These are phyloP conservation scores for Drosophila ficusphila DNA, from an alignment of 1,140 invertebrate genomes.

Conservation along the genomic window DNA sequence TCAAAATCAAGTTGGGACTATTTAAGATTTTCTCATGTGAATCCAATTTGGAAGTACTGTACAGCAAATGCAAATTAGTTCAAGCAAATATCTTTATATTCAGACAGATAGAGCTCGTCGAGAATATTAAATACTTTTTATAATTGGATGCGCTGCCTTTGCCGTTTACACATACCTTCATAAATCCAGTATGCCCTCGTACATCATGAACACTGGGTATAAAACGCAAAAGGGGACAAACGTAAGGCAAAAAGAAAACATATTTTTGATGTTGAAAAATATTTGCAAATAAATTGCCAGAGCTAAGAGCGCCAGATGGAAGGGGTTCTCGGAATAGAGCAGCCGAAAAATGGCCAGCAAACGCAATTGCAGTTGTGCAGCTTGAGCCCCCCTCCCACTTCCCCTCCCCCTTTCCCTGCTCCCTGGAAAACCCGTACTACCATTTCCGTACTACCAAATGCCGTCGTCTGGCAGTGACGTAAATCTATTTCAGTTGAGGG, in stretches of 20 bases:
- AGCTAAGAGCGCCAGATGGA: slow-evolving; percentile 37
- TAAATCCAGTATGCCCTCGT: not conserved
- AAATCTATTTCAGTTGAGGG: slow-evolving; percentile 82
- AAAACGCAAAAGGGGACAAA: slow-evolving; percentile 21
- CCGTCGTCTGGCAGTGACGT: slow-evolving; percentile 74
- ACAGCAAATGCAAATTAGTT: no score
- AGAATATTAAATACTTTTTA: not conserved
- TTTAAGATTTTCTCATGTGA: no score
- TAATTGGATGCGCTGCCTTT: not conserved
- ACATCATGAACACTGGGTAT: slow-evolving; percentile 4
- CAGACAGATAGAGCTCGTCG: not conserved
- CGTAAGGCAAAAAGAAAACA: slow-evolving; percentile 31
- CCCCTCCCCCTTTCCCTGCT: not conserved
- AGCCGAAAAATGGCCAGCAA: slow-evolving; percentile 71
- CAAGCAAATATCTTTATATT: not conserved
- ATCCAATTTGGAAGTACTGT: no score
- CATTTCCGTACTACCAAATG: slow-evolving; percentile 8
- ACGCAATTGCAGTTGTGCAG: slow-evolving; percentile 48
- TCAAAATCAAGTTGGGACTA: no score
- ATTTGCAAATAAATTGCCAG: slow-evolving; percentile 74
- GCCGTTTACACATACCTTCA: not conserved
- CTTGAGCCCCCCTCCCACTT: slow-evolving; percentile 1
- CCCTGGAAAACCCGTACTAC: not conserved
- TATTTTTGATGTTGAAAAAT: slow-evolving; percentile 77
- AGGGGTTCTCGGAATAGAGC: not conserved